Evolutionary conservation across 2,888 invertebrate species (phyloP).

Genomic region (Cheilosia impressa): DNA sequence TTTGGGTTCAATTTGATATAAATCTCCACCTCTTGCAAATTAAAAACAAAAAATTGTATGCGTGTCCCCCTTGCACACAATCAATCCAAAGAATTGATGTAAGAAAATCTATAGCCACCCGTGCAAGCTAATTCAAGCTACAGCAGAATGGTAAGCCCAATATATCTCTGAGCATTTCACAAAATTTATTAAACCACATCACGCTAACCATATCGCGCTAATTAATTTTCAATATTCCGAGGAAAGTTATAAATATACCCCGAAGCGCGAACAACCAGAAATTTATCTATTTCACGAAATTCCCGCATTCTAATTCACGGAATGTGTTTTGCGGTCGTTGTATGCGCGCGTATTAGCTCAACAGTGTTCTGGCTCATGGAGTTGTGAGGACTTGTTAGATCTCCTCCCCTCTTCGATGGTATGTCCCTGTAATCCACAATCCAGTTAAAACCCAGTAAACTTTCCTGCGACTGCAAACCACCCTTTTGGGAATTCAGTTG

Average conservation of each 20-base stretch:
- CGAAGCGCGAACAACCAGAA: background rate
- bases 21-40: no score
- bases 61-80: no score
- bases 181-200: background rate
- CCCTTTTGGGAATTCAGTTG: no score
- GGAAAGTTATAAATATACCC: background rate
- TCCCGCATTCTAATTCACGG: background rate
- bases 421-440: background rate
- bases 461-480: no score
- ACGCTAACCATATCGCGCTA: background rate
- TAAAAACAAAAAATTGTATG: no score
- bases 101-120: no score
- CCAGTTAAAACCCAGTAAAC: no score
- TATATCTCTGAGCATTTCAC: background rate
- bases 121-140: no score
- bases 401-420: no score
- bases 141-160: background rate
- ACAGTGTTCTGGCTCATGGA: background rate
- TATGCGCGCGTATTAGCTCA: background rate
- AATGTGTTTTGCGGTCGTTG: background rate
- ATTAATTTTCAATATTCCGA: conserved; percentile 5
- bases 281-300: background rate
- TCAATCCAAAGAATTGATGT: no score
- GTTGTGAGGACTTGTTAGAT: background rate
- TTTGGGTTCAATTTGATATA: no score